phyloP scores from a whole-genome alignment of 2,113 vertebrate species.

The Motacilla tschutschensis region DNA sequence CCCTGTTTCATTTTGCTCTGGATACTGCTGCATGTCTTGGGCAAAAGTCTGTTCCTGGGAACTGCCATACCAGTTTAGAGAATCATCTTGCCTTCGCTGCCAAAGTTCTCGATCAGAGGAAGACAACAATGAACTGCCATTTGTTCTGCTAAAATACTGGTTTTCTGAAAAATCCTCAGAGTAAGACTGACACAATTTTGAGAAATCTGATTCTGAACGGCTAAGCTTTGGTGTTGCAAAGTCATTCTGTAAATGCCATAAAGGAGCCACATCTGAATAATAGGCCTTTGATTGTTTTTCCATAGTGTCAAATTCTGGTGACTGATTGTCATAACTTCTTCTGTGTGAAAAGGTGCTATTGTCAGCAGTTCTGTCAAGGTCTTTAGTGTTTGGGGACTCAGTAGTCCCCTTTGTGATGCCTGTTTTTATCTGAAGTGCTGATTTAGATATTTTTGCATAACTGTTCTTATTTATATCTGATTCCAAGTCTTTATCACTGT shows the following conservation, averaged over 20 bases:
- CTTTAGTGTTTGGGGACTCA: constrained; percentile 62
- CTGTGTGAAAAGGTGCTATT: constrained; percentile 74
- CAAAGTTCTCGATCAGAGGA: constrained; percentile 95
- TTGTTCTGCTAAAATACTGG: constrained; percentile 86
- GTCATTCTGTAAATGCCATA: constrained; percentile 94
- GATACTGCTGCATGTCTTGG: constrained; percentile 68
- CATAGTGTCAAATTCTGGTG: constrained; percentile 68
- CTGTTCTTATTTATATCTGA: constrained; percentile 87
- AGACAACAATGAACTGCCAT: constrained; percentile 89
- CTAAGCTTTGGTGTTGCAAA: constrained; percentile 92
- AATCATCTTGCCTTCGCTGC: constrained; percentile 88
- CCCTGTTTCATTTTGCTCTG: constrained; percentile 76
- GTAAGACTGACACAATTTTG: constrained; percentile 94
- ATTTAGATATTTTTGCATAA: constrained; percentile 87
- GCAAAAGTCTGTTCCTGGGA: constrained; percentile 75
- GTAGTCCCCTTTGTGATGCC: constrained; percentile 70
- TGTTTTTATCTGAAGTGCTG: constrained; percentile 79
- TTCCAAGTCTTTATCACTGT: constrained; percentile 90
- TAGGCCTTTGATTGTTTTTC: constrained; percentile 82
- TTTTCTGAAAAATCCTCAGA: constrained; percentile 96
- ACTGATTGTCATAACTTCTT: constrained; percentile 74
- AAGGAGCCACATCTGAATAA: constrained; percentile 81
- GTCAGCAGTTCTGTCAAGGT: constrained; percentile 72
- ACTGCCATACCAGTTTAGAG: constrained; percentile 78
- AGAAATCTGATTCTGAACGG: constrained; percentile 95